A percentile compares a stretch with the other conserved stretches of the same genome.
Conservation (phyloP, 2,797 vertebrate genomes). For the Ara ararauna region DNA sequence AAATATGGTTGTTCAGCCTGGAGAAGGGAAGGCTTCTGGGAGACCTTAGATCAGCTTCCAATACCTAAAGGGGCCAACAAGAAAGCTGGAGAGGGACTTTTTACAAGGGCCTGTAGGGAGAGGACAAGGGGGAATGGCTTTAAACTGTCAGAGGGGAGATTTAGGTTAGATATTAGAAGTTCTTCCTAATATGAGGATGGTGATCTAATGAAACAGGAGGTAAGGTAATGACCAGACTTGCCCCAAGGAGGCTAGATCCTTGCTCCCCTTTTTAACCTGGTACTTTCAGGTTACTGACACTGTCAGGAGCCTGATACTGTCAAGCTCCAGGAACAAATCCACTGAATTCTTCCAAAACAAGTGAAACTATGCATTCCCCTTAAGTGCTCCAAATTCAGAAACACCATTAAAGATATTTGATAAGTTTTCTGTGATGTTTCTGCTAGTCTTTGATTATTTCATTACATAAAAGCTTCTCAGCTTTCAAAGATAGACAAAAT, state of each 20-base stretch:
- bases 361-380: background rate
- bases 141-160: background rate
- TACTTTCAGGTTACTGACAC: background rate
- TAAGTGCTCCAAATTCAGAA: background rate
- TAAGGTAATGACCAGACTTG: background rate
- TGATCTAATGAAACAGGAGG: background rate
- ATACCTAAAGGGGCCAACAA: background rate
- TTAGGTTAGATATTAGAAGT: background rate
- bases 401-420: background rate
- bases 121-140: background rate
- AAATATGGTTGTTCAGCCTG: background rate
- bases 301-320: background rate
- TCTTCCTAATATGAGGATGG: background rate
- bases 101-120: background rate
- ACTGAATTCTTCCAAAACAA: background rate
- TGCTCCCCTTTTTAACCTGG: accelerated
- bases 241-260: background rate
- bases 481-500: background rate
- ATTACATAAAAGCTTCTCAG: background rate
- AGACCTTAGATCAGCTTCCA: background rate
- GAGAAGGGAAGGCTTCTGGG: background rate
- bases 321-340: background rate
- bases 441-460: background rate
- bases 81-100: background rate
- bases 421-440: background rate